Percentiles rank a stretch among this genome's conserved stretches.
These are phyloP conservation scores for Diploscapter pachys DNA, from an alignment of 1,140 invertebrate species.

Conservation along the genomic window DNA sequence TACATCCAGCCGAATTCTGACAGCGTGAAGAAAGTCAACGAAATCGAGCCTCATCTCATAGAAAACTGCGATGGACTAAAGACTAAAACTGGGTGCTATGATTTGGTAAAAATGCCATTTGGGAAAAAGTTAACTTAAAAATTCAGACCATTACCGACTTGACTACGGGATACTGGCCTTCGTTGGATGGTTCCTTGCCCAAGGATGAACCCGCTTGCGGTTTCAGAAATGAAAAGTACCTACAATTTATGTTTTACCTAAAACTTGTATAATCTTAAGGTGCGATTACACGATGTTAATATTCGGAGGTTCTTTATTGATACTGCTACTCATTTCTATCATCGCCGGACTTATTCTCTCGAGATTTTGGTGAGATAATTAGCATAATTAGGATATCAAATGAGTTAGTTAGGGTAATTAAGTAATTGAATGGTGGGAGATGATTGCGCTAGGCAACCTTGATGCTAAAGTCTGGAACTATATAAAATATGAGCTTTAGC, in stretches of 20 bases:
- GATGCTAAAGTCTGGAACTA: no score
- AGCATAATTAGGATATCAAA: no score
- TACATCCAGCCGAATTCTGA: slow-evolving; percentile 54
- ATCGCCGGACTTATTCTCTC: slow-evolving; percentile 41
- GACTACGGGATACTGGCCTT: slow-evolving; percentile 57
- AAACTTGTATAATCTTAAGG: neutral
- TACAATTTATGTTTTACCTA: no score
- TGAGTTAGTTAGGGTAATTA: neutral
- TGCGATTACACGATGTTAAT: slow-evolving; percentile 56
- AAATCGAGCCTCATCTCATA: slow-evolving; percentile 47
- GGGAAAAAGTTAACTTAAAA: neutral
- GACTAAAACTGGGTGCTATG: slow-evolving; percentile 53
- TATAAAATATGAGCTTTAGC: no score
- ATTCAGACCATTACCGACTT: slow-evolving; percentile 47
- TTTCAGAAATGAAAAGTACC: slow-evolving; percentile 47
- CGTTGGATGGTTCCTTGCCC: slow-evolving; percentile 46
- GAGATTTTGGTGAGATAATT: slow-evolving; percentile 36
- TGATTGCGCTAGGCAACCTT: no score
- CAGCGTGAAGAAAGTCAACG: slow-evolving; percentile 53
- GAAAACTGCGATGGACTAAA: slow-evolving; percentile 51
- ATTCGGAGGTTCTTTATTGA: slow-evolving; percentile 39
- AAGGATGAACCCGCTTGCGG: slow-evolving; percentile 46
- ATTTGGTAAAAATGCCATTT: slow-evolving; percentile 37
- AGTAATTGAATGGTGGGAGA: slow-evolving; percentile 10
- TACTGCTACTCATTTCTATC: slow-evolving; percentile 37